Evolutionary conservation across 2,113 vertebrate species (phyloP).

Genomic region (human): DNA sequence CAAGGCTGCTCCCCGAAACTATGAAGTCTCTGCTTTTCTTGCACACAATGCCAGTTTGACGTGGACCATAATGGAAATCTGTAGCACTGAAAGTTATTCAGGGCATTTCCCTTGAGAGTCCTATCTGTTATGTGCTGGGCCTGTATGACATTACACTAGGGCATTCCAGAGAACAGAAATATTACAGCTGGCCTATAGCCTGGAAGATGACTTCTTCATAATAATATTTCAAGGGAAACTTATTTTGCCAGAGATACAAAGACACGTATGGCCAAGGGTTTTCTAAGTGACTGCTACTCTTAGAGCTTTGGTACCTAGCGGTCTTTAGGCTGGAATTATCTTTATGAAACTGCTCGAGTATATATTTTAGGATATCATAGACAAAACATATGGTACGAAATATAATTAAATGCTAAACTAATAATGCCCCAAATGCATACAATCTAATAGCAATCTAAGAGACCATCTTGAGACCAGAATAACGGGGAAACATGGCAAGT

Average conservation of each 20-base stretch:
- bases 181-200: not conserved
- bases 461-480: not conserved
- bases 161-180: constrained; percentile 2
- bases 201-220: constrained; percentile 7
- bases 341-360: not conserved
- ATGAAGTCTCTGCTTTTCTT: not conserved
- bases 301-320: not conserved
- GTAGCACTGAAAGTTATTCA: not conserved
- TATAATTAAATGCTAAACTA: not conserved
- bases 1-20: not conserved
- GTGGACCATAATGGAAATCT: not conserved
- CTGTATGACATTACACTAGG: not conserved
- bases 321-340: not conserved
- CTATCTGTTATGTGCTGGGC: not conserved
- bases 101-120: not conserved
- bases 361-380: not conserved
- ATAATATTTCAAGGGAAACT: constrained; percentile 27
- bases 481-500: not conserved
- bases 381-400: not conserved
- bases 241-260: constrained; percentile 41
- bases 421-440: not conserved
- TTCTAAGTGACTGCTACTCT: not conserved
- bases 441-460: not conserved
- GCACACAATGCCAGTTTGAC: not conserved
- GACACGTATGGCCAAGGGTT: not conserved